Base-by-base conservation (phyloP, 1,140 invertebrate genomes). In the Scaptodrosophila lebanonensis region DNA sequence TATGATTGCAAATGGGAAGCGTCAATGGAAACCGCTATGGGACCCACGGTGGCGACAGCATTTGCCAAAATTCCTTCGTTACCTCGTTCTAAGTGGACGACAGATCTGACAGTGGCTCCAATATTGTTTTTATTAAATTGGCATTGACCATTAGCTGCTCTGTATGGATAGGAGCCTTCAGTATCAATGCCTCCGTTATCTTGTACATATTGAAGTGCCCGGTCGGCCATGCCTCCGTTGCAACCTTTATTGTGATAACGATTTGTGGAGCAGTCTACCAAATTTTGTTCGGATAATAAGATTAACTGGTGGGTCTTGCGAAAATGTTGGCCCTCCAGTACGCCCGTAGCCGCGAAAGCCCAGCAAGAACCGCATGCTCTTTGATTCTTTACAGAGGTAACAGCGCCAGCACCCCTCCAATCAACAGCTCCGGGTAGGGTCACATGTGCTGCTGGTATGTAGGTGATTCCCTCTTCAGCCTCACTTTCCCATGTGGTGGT, bases 381-480 rank as follows among this genome's bases (percentile, higher is more conserved):
- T 89, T 98, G 97, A 88, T 97, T 92, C 88, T 98, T 98, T 16
- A 98, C 90, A 1, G 89, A 88, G 12, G 96, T 98, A 11, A 98
- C 96, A 54, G 93, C 94, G 30, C 95, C 95, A 38, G 92, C 87
- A 47, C 90, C 76, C 70, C 93, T 90, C 97, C 97, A 98, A 88
- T 99, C 96, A 42, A 97, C 91, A n/a, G 82, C 38, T 5, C 88
- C 79, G 1, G 95, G 94, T 7, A 95, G 4, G 7, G 11, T 22
- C 57, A 89, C 70, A 43, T 94, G 89, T 87, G 94, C 90, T 7
- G 90, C 90, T 15, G 94, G 40, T 3, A 9, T 6, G n/a, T 47
- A 54, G 3, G 13, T 27, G 12, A n/a, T 40, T 8, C 47, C 50
- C 3, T 27, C 17, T 13, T 11, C 5, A 0, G 12, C 11, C 22